Conservation (phyloP, 2,113 vertebrate genomes). For the Apeltes quadracus region DNA sequence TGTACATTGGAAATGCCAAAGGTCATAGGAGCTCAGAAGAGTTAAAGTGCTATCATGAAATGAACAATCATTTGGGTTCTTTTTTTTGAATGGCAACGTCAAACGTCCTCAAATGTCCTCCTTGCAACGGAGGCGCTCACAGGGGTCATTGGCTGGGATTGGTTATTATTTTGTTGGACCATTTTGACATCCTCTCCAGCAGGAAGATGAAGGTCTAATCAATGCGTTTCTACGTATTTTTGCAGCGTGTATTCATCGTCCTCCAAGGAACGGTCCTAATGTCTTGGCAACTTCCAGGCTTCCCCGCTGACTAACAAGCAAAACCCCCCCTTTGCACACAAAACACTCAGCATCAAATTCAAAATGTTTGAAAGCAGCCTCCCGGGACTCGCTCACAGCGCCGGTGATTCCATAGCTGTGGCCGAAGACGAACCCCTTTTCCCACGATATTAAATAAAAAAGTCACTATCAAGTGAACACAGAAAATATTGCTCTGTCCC, state of each 20-base stretch:
- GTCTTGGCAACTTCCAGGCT: background rate
- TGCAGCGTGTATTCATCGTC: background rate
- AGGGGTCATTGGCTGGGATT: background rate
- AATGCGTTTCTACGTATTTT: background rate
- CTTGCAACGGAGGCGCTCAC: background rate
- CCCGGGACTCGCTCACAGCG: background rate
- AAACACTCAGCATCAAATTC: constrained; percentile 3
- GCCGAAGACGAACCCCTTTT: constrained; percentile 2
- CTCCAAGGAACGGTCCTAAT: background rate
- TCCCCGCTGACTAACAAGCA: background rate
- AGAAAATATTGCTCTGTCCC: constrained; percentile 26
- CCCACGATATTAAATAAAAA: constrained; percentile 9
- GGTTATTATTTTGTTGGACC: background rate
- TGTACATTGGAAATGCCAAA: background rate
- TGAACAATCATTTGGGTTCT: background rate
- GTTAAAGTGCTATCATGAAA: background rate
- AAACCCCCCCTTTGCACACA: constrained; percentile 3
- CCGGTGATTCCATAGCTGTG: constrained; percentile 7
- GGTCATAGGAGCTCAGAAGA: background rate
- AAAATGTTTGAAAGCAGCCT: constrained; percentile 5
- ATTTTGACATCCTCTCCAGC: background rate
- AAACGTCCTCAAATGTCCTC: background rate
- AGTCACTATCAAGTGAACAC: constrained; percentile 4
- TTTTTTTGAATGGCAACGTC: background rate
- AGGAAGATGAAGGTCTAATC: background rate